Percentiles rank a stretch among this genome's conserved stretches.
Evolutionary conservation across 2,113 vertebrate genomes (phyloP).

Genomic region (Amphiprion ocellaris): DNA sequence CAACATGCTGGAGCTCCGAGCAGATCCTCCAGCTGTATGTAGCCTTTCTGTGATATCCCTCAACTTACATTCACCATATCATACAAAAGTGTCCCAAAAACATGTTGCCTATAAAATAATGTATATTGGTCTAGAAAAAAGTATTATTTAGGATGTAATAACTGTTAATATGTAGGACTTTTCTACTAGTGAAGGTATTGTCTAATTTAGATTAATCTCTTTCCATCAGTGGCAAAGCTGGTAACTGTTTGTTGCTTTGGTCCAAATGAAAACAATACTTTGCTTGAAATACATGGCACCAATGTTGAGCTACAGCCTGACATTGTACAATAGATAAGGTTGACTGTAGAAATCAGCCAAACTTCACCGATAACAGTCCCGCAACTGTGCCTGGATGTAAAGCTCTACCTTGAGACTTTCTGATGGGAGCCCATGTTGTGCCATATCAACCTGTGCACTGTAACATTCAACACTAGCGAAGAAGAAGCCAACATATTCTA

Average conservation of each 20-base stretch:
- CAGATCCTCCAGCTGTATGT: slow-evolving; percentile 75
- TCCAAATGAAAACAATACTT: slow-evolving; percentile 61
- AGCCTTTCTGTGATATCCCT: slow-evolving; percentile 78
- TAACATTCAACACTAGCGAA: slow-evolving; percentile 58
- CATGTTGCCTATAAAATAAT: slow-evolving; percentile 79
- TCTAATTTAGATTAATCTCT: slow-evolving; percentile 69
- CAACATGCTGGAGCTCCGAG: slow-evolving; percentile 70
- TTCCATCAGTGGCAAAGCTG: slow-evolving; percentile 64
- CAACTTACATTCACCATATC: slow-evolving; percentile 68
- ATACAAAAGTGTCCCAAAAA: slow-evolving; percentile 72
- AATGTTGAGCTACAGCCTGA: slow-evolving; percentile 60
- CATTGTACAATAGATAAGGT: slow-evolving; percentile 51
- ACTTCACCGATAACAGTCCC: slow-evolving; percentile 66
- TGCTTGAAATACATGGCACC: slow-evolving; percentile 61
- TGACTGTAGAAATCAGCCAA: slow-evolving; percentile 48
- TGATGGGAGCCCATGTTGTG: slow-evolving; percentile 58
- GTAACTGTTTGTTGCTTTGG: slow-evolving; percentile 69
- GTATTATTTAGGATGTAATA: slow-evolving; percentile 78
- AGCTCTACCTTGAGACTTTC: slow-evolving; percentile 55
- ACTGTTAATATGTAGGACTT: slow-evolving; percentile 77
- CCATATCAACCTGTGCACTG: slow-evolving; percentile 76
- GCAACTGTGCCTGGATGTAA: slow-evolving; percentile 71
- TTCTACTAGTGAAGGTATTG: slow-evolving; percentile 73
- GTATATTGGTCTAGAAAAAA: slow-evolving; percentile 77
- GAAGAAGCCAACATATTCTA: slow-evolving; percentile 60